Base-by-base conservation (phyloP, 2,797 vertebrate genomes). In the Enteromius thamalakanensis region DNA sequence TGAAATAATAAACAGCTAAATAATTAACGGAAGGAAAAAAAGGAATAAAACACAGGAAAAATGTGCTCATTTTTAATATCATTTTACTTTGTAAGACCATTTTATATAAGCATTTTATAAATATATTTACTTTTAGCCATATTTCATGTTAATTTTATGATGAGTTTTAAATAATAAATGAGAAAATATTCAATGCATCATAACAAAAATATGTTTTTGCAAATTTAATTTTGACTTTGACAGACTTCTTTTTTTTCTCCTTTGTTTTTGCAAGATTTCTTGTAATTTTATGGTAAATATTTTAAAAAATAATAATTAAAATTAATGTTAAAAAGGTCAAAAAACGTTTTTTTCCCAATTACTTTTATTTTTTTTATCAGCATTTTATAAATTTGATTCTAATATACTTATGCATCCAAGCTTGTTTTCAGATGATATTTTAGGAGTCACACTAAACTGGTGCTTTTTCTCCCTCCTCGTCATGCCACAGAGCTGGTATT, bases 401-500 rank as follows among this genome's bases (percentile, higher is more conserved):
- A 37, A 34, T 79, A 29, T 32, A 67, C 26, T n/a, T 19, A 37
- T 42, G 53, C 4, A 14, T 0, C 40, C 60, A 21, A 29, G 40
- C 26, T 62, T 77, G 53, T 78, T 83, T 83, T 60, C 37, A 71
- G 64, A 60, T 68, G 4, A 42, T n/a, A 67, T 45, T 76, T 81
- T 32, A 40, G 2, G 10, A 67, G 47, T 69, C 71, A 69, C 32
- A 85, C 79, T 70, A 65, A 83, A 68, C 77, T 37, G 71, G 62
- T 83, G 81, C 78, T 88, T 79, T 86, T 84, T 78, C 85, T 79
- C 84, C 82, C 86, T 76, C 82, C 78, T 64, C 42, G 8, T 86
- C 80, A 79, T 81, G 86, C 84, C 87, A 86, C 80, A 88, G 81
- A 80, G 76, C 80, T 82, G 70, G 87, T 87, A 84, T 90, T 89